Percentiles rank a stretch among this genome's conserved stretches.
phyloP scores from a whole-genome alignment of 2,113 vertebrate genomes.

The Rynchops niger region DNA sequence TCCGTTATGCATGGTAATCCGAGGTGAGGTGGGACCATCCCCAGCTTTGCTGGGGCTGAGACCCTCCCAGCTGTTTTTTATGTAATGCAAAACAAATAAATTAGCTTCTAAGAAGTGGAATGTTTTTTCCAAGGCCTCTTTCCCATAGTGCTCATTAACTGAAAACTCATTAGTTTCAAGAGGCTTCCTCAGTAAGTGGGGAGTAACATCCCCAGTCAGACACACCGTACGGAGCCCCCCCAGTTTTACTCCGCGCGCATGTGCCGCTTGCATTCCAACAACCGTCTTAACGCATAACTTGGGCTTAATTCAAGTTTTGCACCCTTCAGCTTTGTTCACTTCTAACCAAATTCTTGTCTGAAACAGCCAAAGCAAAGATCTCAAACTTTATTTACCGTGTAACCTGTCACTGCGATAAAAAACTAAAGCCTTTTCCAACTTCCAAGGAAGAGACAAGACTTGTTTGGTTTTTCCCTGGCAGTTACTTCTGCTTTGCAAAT shows the following conservation, averaged over 20 bases:
- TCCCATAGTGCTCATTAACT: background rate
- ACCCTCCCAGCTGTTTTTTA: background rate
- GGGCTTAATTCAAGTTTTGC: slow-evolving; percentile 14
- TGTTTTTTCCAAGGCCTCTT: background rate
- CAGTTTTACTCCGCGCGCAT: background rate
- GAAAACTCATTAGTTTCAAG: background rate
- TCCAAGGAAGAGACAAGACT: slow-evolving; percentile 32
- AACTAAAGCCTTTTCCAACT: slow-evolving; percentile 17
- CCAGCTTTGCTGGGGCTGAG: background rate
- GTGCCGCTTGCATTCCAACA: background rate
- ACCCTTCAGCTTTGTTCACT: slow-evolving; percentile 33
- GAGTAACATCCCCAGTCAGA: background rate
- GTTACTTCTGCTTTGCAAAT: slow-evolving; percentile 48
- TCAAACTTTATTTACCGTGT: slow-evolving; percentile 46
- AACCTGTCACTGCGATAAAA: slow-evolving; percentile 48
- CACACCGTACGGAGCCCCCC: accelerated
- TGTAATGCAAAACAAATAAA: background rate
- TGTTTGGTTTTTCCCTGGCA: background rate
- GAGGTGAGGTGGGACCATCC: background rate
- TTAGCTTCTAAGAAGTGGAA: background rate
- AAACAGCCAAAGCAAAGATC: slow-evolving; percentile 35
- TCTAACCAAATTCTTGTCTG: background rate
- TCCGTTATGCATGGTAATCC: background rate
- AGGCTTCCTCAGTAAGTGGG: background rate
- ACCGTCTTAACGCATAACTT: background rate